Evolutionary conservation across 2,888 invertebrate genomes (phyloP), one percentile per base, ranked within the genome.

Genomic region (Pristionchus exspectatus): DNA sequence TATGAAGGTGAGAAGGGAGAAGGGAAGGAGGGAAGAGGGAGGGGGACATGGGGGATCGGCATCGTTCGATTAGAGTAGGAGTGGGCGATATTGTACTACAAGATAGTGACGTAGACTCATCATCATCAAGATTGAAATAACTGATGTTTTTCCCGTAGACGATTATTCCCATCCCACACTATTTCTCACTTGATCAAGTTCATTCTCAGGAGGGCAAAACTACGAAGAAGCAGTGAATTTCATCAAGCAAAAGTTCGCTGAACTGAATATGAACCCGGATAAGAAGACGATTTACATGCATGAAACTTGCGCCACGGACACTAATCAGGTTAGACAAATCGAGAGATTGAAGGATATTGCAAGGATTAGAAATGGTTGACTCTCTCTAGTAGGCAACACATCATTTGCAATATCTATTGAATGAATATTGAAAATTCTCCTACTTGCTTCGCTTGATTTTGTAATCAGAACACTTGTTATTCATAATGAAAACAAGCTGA

Each of bases 161-260:
- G 59, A 59, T 16, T 9, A 69, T 77, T 77, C 77, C 77, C 77
- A 77, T 77, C 77, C 24, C 77, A 77, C 77, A 33, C 24, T 50
- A 18, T 66, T 84, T 84, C 59, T 16, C 27, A 72, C 30, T 72
- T 24, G 7, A 27, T 16, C 27, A 85, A 85, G 44, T 59, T 24
- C 38, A n/a, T 50, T 88, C 93, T 83, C 69, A 94, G 98, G 98
- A 96, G 98, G 97, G 95, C 98, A 98, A 96, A 97, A 98, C 96
- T 98, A 98, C 96, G 98, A 98, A 96, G 97, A 98, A 96, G 99
- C 99, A 96, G 97, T 99, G 96, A 98, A 98, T 96, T 99, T 99
- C 96, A 99, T 99, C 96, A 97, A 99, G 96, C 97, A 98, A 96
- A 99, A 99, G 98, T 99, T 99, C 97, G 98, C 98, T 96, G 99